Percentiles rank a stretch among this genome's conserved stretches.
Conservation (phyloP, 2,113 vertebrate species). For the Neoarius graeffei region DNA sequence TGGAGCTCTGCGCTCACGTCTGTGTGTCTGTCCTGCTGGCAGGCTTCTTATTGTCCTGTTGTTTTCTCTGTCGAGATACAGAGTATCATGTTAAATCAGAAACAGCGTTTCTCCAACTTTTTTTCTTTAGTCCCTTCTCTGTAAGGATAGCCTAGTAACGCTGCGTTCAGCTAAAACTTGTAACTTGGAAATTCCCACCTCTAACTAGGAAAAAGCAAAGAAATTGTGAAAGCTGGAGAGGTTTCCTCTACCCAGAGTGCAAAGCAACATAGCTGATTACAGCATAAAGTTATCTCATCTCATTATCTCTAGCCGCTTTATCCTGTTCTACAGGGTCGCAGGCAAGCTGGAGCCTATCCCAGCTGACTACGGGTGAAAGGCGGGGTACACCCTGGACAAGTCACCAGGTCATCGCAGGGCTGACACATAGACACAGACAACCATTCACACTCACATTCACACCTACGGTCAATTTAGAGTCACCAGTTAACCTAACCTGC, state of each 20-base stretch:
- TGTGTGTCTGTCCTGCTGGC: neutral
- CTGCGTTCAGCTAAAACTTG: neutral
- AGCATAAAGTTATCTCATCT: neutral
- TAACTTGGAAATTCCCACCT: neutral
- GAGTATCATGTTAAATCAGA: neutral
- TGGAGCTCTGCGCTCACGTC: slow-evolving; percentile 24
- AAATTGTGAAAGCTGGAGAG: neutral
- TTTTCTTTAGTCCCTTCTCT: neutral
- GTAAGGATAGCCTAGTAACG: neutral
- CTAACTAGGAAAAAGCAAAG: neutral
- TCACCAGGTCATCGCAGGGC: too few relatives aligned
- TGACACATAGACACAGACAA: too few relatives aligned
- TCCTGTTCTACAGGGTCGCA: too few relatives aligned
- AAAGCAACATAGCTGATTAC: neutral
- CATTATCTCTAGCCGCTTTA: too few relatives aligned
- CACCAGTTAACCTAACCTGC: too few relatives aligned
- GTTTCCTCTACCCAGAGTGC: neutral
- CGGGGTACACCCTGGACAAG: too few relatives aligned
- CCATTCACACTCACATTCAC: too few relatives aligned
- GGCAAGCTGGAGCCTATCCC: too few relatives aligned
- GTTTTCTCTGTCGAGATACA: neutral
- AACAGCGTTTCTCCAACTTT: neutral
- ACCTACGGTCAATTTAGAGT: too few relatives aligned
- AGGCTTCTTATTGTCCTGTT: neutral
- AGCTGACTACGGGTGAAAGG: too few relatives aligned